Evolutionary conservation across 2,888 invertebrate genomes (phyloP).

Genomic region (Corythucha ciliata): DNA sequence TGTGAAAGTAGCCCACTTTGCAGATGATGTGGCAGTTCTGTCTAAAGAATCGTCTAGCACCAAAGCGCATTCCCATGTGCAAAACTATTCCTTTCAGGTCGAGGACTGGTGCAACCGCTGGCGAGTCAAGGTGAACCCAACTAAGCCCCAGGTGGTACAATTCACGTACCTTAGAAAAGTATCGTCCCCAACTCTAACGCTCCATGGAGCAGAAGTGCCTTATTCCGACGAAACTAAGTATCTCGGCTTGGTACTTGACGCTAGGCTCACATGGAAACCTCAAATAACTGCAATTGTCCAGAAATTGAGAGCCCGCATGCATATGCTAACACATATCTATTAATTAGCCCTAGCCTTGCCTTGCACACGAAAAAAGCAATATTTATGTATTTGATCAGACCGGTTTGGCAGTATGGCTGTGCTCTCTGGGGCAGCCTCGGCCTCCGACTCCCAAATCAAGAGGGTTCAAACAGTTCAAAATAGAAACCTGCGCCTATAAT

Average conservation of each 20-base stretch:
- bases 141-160: background rate
- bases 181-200: background rate
- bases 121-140: constrained; percentile 4
- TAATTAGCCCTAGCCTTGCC: background rate
- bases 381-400: constrained; percentile 2
- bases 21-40: background rate
- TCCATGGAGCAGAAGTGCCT: background rate
- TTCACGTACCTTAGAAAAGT: constrained; percentile 6
- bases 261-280: constrained; percentile 6
- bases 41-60: background rate
- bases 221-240: background rate
- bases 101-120: constrained; percentile 6
- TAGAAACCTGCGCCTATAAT: constrained; percentile 6
- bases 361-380: constrained; percentile 6
- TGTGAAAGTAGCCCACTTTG: too few relatives aligned
- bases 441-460: constrained; percentile 14
- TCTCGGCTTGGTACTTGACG: background rate
- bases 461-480: constrained; percentile 15
- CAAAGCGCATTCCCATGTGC: constrained; percentile 6
- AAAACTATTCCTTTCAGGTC: background rate
- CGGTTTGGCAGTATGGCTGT: constrained; percentile 14
- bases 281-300: background rate
- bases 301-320: constrained; percentile 4
- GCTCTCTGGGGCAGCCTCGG: constrained; percentile 12
- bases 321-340: constrained; percentile 6